phyloP scores from a whole-genome alignment of 2,888 invertebrate genomes.

The Ormyrus pomaceus region DNA sequence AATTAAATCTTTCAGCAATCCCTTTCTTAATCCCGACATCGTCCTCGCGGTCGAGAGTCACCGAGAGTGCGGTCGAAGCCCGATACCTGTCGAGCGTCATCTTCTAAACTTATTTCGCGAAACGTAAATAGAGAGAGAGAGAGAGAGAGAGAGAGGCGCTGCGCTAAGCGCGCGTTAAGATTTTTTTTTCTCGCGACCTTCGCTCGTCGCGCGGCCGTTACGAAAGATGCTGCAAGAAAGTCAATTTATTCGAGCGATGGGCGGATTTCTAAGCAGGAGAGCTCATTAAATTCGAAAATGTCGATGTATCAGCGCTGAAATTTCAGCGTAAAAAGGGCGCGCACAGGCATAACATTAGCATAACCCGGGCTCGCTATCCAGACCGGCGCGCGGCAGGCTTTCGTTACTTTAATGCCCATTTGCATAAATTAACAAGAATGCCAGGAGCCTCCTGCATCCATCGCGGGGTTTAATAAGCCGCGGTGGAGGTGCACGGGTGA shows the following conservation, averaged over 20 bases:
- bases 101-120: background rate
- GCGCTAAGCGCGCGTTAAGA: background rate
- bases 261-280: no score
- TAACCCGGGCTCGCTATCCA: background rate
- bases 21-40: no score
- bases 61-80: background rate
- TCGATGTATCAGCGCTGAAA: no score
- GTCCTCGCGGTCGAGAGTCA: no score
- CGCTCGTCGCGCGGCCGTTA: background rate
- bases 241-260: conserved; percentile 27
- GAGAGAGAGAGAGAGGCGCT: background rate
- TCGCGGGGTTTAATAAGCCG: background rate
- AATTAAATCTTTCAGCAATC: no score
- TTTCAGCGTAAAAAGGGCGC: no score
- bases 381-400: background rate
- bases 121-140: background rate
- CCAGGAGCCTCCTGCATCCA: background rate
- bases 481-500: background rate
- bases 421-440: conserved; percentile 18
- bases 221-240: conserved; percentile 8
- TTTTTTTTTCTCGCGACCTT: conserved; percentile 13
- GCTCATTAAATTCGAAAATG: no score
- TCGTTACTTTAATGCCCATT: background rate
- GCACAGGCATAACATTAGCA: background rate
- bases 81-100: background rate